A percentile compares a stretch with the other conserved stretches of the same genome.
phyloP scores from a whole-genome alignment of 2,888 invertebrate genomes.

The Chironomus tentans region DNA sequence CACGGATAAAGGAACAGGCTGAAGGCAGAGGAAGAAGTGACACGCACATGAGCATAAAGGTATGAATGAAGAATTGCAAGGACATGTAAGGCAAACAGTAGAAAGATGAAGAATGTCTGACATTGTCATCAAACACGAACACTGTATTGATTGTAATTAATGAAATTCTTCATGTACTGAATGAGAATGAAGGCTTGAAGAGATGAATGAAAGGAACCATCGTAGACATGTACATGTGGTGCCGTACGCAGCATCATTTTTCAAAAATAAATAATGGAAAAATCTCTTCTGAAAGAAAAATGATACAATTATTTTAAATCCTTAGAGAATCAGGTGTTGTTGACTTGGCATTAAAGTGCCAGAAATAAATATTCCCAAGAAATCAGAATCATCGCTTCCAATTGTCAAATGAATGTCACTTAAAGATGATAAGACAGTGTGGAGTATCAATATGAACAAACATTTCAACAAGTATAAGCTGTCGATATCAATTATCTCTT shows the following conservation, averaged over 20 bases:
- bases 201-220: neutral
- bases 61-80: too few relatives aligned
- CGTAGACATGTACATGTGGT: neutral
- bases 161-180: neutral
- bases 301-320: neutral
- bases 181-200: neutral
- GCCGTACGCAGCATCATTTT: neutral
- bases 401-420: too few relatives aligned
- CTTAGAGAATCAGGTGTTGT: neutral
- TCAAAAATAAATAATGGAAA: neutral
- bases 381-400: too few relatives aligned
- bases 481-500: neutral
- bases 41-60: neutral
- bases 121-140: neutral
- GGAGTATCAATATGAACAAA: too few relatives aligned
- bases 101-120: neutral
- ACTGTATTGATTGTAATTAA: constrained; percentile 14
- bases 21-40: neutral
- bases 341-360: neutral
- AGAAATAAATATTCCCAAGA: too few relatives aligned
- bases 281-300: neutral
- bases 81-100: neutral
- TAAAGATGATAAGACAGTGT: too few relatives aligned
- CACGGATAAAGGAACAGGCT: neutral
- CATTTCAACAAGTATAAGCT: too few relatives aligned